A percentile compares a stretch with the other conserved stretches of the same genome.
phyloP scores from a whole-genome alignment of 2,888 invertebrate species.

The Hetaerina titia region DNA sequence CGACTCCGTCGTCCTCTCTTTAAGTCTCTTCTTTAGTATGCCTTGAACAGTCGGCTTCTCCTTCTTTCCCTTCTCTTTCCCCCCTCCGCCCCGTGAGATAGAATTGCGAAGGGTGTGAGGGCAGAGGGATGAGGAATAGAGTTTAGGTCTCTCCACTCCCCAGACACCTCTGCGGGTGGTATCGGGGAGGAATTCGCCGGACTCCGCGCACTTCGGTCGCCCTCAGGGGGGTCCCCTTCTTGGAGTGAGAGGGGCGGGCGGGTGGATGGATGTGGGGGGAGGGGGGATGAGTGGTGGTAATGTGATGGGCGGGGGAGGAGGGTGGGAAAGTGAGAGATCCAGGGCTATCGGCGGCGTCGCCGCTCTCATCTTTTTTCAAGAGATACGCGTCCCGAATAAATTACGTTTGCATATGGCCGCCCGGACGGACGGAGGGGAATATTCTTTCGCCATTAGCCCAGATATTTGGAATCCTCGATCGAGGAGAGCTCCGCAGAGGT shows the following conservation, averaged over 20 bases:
- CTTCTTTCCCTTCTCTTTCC: background rate
- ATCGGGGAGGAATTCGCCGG: background rate
- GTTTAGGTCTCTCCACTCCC: no score
- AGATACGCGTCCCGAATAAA: slow-evolving; percentile 27
- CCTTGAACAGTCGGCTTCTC: background rate
- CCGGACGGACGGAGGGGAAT: background rate
- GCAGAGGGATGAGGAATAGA: no score
- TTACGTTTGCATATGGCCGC: background rate
- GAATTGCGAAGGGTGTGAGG: no score
- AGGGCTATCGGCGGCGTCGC: background rate
- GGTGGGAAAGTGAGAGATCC: background rate
- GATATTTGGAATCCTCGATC: background rate
- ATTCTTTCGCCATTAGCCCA: slow-evolving; percentile 21
- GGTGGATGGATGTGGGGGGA: background rate
- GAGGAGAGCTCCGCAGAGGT: background rate
- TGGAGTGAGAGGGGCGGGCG: background rate
- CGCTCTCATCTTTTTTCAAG: background rate
- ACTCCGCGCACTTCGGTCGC: background rate
- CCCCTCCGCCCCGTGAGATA: no score
- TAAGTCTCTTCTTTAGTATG: no score
- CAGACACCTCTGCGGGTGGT: background rate
- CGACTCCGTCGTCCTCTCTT: no score
- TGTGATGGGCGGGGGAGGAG: background rate
- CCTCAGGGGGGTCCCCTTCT: background rate
- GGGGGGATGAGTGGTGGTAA: background rate